Percentiles rank a stretch among this genome's conserved stretches.
Evolutionary conservation across 2,888 invertebrate genomes (phyloP).

Genomic region (Athripsodes cinereus): DNA sequence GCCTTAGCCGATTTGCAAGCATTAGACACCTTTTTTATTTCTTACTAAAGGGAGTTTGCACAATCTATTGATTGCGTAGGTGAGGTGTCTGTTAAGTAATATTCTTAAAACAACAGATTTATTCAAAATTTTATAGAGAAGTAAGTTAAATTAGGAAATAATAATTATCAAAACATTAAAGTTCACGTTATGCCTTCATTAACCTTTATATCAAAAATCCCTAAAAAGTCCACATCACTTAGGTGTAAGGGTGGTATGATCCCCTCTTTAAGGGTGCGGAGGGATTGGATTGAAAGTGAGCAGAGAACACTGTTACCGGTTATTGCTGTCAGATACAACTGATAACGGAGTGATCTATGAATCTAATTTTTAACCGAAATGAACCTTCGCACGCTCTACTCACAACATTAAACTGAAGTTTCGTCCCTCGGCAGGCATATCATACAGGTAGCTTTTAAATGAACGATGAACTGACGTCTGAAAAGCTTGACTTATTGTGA

Average conservation of each 20-base stretch:
- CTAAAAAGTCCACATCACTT: background rate
- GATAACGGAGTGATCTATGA: background rate
- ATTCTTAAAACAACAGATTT: too few relatives aligned
- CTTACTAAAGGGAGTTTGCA: too few relatives aligned
- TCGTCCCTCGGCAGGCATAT: background rate
- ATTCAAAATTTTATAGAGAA: too few relatives aligned
- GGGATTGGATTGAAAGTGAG: background rate
- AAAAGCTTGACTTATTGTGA: too few relatives aligned
- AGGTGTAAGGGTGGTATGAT: background rate
- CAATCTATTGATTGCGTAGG: too few relatives aligned
- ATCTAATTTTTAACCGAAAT: slow-evolving; percentile 1
- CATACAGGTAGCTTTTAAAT: background rate
- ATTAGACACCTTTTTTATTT: too few relatives aligned
- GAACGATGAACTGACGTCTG: background rate
- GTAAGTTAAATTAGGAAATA: too few relatives aligned
- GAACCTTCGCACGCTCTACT: background rate
- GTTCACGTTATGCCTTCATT: too few relatives aligned
- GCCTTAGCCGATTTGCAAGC: too few relatives aligned
- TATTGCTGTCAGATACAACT: slow-evolving; percentile 1
- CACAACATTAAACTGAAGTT: background rate
- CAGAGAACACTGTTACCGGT: background rate
- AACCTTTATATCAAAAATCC: background rate
- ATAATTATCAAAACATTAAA: too few relatives aligned
- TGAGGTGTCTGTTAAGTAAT: too few relatives aligned
- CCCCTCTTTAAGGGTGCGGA: background rate